Evolutionary conservation across 1,140 invertebrate species (phyloP).

Genomic region (Odontomachus brunneus): DNA sequence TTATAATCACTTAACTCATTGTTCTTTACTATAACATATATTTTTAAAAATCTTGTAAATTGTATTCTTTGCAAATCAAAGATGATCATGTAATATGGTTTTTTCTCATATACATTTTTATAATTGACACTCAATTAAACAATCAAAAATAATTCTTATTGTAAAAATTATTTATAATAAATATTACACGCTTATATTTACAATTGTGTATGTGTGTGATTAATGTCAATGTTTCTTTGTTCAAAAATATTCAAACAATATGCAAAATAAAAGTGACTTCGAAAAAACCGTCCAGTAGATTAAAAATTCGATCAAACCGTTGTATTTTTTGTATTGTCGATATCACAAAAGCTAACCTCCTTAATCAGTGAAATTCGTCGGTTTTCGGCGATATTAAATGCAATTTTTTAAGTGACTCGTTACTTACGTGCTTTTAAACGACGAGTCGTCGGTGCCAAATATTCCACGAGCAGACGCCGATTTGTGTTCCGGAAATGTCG

Average conservation of each 20-base stretch:
- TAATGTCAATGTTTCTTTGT: background rate
- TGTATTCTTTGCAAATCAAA: conserved; percentile 2
- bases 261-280: background rate
- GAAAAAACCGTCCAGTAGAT: background rate
- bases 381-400: background rate
- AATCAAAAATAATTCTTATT: background rate
- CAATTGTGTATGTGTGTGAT: background rate
- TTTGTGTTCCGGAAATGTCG: conserved; percentile 66
- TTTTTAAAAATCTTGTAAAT: background rate
- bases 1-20: background rate
- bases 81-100: background rate
- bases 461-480: conserved; percentile 45
- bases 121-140: background rate
- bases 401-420: background rate
- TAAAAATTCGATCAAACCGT: conserved; percentile 21
- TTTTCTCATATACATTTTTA: background rate
- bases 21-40: background rate
- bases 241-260: background rate
- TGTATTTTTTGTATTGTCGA: background rate
- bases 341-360: conserved; percentile 58
- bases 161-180: background rate
- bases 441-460: conserved; percentile 42
- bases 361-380: background rate
- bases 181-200: background rate
- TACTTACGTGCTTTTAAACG: conserved; percentile 56